Percentiles rank a stretch among this genome's conserved stretches.
Conservation (phyloP, 2,113 vertebrate genomes). For the Ammodytes dubius region DNA sequence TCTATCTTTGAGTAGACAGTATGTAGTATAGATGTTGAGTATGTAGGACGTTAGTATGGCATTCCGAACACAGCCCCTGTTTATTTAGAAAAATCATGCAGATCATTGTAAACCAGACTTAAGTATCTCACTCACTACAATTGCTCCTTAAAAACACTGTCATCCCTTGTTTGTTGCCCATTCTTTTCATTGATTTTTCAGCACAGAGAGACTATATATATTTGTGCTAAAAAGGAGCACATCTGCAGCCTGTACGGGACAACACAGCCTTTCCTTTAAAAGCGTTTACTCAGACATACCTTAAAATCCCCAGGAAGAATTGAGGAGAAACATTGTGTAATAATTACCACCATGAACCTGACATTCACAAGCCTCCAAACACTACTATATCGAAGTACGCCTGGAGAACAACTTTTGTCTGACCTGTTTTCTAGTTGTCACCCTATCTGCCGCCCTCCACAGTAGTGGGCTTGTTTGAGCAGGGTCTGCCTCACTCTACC, state of each 20-base stretch:
- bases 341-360: conserved; percentile 67
- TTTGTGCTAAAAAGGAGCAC: conserved; percentile 20
- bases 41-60: too few species aligned
- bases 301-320: conserved; percentile 50
- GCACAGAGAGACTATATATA: neutral
- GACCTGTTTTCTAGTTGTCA: conserved; percentile 71
- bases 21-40: too few species aligned
- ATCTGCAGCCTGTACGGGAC: conserved; percentile 6
- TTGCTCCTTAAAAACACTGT: conserved; percentile 14
- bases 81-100: too few species aligned
- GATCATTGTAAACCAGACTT: neutral
- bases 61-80: too few species aligned
- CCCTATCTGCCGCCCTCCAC: conserved; percentile 77
- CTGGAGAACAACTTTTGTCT: conserved; percentile 79
- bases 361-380: conserved; percentile 58
- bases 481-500: conserved; percentile 51
- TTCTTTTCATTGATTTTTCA: conserved; percentile 14
- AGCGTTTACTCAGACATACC: conserved; percentile 34
- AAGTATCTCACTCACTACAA: neutral
- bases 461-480: conserved; percentile 77
- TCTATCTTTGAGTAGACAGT: too few species aligned
- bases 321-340: conserved; percentile 63
- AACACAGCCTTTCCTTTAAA: conserved; percentile 12
- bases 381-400: conserved; percentile 67
- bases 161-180: neutral